Evolutionary conservation across 2,113 vertebrate genomes (phyloP).

Genomic region (Poecile atricapillus): DNA sequence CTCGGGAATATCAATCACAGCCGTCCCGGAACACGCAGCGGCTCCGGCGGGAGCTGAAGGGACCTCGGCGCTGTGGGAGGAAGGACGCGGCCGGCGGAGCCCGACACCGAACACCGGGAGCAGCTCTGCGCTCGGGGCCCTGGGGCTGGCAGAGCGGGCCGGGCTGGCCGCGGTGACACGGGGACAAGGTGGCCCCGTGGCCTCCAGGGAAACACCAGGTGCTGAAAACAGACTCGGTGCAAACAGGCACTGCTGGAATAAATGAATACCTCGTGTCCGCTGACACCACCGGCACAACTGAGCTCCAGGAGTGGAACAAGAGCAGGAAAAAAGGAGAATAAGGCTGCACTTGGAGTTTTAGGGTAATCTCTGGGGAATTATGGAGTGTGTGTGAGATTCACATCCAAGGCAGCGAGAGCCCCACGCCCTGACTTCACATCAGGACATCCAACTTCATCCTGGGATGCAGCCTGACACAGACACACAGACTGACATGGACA

Average conservation of each 20-base stretch:
- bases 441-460: rapidly evolving
- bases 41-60: not conserved
- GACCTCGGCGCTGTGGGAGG: not conserved
- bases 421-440: rapidly evolving
- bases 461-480: too few species aligned
- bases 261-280: rapidly evolving
- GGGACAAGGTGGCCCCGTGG: not conserved
- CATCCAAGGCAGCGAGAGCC: rapidly evolving
- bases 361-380: not conserved
- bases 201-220: rapidly evolving
- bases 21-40: constrained; percentile 46
- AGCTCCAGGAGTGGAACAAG: rapidly evolving
- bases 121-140: not conserved
- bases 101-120: not conserved
- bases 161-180: not conserved
- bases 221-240: rapidly evolving
- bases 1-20: constrained; percentile 69
- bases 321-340: not conserved
- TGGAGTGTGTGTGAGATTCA: rapidly evolving
- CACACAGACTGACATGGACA: too few species aligned
- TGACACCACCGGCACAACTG: rapidly evolving
- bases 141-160: not conserved
- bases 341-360: not conserved
- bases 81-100: not conserved
- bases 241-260: rapidly evolving